Conservation (phyloP, 2,888 invertebrate species). For the Electrophaes corylata region DNA sequence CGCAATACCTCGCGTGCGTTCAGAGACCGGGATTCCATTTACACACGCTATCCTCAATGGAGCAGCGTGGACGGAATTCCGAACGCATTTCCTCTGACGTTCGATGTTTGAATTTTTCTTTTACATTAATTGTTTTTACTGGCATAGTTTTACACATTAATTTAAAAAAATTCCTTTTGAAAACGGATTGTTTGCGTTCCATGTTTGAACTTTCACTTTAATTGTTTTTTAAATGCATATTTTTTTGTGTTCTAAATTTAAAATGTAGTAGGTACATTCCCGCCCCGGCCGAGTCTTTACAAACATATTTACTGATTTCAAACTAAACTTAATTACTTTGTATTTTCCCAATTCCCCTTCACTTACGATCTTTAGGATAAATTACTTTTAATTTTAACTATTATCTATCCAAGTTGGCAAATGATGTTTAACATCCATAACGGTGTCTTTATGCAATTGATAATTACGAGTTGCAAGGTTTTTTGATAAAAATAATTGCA, state of each 20-base stretch:
- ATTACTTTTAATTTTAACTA: not conserved
- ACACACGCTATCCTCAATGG: conserved; percentile 7
- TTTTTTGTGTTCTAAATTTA: not conserved
- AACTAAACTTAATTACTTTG: not conserved
- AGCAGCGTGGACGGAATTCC: conserved; percentile 13
- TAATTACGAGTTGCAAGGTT: conserved; percentile 13
- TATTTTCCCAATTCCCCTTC: conserved; percentile 15
- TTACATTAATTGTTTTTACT: no score
- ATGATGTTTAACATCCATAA: conserved; percentile 18
- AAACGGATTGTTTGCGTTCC: no score
- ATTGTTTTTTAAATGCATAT: not conserved
- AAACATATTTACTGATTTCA: not conserved
- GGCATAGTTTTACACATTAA: no score
- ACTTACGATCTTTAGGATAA: conserved; percentile 6
- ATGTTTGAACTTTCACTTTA: no score
- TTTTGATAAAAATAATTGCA: conserved; percentile 25
- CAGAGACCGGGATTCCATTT: conserved; percentile 9
- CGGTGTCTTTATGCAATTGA: conserved; percentile 22
- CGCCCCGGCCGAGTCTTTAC: no score
- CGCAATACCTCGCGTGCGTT: conserved; percentile 13
- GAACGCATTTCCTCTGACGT: conserved; percentile 9
- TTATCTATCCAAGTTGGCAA: conserved; percentile 8
- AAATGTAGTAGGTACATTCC: no score
- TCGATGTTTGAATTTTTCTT: not conserved
- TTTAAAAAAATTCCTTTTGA: no score